Conservation (phyloP, 2,797 vertebrate genomes). For the Stomatorhinus walkeri region DNA sequence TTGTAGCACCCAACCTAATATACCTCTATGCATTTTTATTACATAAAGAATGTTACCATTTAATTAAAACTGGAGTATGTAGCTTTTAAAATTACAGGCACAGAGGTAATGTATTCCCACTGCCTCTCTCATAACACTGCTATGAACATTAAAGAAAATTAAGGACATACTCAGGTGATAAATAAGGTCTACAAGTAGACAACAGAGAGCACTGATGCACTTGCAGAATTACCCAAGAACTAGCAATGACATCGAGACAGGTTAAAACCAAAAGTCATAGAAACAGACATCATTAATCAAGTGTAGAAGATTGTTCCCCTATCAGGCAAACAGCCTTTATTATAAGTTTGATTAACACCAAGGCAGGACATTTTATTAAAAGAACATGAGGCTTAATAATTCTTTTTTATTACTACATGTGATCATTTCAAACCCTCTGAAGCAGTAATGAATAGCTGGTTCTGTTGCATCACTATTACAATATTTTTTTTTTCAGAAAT, state of each 20-base stretch:
- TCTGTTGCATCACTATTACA: neutral
- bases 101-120: neutral
- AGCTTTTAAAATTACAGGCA: neutral
- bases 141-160: neutral
- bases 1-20: neutral
- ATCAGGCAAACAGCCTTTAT: neutral
- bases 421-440: neutral
- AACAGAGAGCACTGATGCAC: neutral
- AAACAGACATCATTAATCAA: neutral
- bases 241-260: neutral
- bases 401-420: neutral
- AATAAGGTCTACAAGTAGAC: neutral
- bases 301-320: neutral
- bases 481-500: neutral
- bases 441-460: neutral
- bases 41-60: neutral
- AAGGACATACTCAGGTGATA: neutral
- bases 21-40: neutral
- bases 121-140: neutral
- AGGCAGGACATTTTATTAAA: neutral
- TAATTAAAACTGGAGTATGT: neutral
- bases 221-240: neutral
- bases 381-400: neutral
- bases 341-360: neutral
- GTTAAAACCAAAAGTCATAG: neutral